These are phyloP conservation scores for Gortyna flavago DNA, from an alignment of 2,888 invertebrate genomes.

Conservation along the genomic window DNA sequence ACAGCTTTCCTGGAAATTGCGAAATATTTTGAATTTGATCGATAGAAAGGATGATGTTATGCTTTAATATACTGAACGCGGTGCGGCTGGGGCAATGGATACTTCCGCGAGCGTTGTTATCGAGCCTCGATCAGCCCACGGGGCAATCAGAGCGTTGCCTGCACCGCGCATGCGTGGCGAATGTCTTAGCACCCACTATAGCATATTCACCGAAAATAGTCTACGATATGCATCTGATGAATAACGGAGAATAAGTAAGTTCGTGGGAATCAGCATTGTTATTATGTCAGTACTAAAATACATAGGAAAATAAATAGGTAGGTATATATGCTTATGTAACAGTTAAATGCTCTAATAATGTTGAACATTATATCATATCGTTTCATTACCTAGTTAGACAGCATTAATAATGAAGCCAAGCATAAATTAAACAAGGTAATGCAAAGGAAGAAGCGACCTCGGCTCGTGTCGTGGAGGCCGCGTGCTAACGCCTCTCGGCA, in stretches of 20 bases:
- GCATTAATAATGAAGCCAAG: conserved; percentile 61
- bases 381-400: conserved; percentile 51
- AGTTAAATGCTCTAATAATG: conserved; percentile 54
- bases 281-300: conserved; percentile 47
- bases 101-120: conserved; percentile 73
- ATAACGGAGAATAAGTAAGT: conserved; percentile 42
- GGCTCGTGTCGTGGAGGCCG: conserved; percentile 75
- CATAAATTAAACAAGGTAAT: conserved; percentile 76
- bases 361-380: conserved; percentile 49
- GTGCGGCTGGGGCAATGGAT: conserved; percentile 64
- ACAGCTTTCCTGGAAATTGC: conserved; percentile 63
- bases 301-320: conserved; percentile 37
- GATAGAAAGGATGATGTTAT: conserved; percentile 67
- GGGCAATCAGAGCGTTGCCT: conserved; percentile 76
- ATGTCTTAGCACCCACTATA: conserved; percentile 63
- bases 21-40: conserved; percentile 61
- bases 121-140: conserved; percentile 70
- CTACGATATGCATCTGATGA: conserved; percentile 48
- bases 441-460: conserved; percentile 83
- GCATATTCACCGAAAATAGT: conserved; percentile 58
- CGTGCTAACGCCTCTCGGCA: conserved; percentile 60
- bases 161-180: conserved; percentile 70
- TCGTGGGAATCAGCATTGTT: conserved; percentile 56
- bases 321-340: conserved; percentile 42
- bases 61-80: conserved; percentile 56